phyloP scores from a whole-genome alignment of 2,888 invertebrate species.

The Xylota segnis region DNA sequence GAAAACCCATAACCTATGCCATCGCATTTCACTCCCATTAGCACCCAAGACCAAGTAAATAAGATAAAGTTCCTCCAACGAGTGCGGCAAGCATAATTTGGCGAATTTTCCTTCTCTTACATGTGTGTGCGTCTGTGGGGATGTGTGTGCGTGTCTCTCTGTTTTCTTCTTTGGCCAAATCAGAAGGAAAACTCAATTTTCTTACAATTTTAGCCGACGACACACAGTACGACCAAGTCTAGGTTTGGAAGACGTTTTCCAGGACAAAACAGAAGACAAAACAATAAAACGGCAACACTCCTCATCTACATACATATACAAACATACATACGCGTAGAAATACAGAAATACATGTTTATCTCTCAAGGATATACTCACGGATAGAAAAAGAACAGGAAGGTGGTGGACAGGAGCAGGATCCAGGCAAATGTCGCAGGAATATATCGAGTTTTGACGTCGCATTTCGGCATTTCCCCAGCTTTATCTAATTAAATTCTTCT shows the following conservation, averaged over 20 bases:
- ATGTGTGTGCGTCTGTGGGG: not conserved
- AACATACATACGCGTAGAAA: constrained; percentile 9
- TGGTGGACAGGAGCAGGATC: constrained; percentile 96
- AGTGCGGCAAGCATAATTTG: constrained; percentile 18
- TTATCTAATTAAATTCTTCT: constrained; percentile 61
- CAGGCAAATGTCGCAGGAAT: constrained; percentile 99
- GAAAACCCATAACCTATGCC: constrained; percentile 46
- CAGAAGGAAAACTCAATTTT: constrained; percentile 41
- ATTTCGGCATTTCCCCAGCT: constrained; percentile 92
- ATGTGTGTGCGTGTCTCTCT: not conserved
- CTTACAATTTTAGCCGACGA: constrained; percentile 4
- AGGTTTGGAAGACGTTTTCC: too few relatives aligned
- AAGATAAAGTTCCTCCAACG: constrained; percentile 4
- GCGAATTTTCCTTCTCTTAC: constrained; percentile 10
- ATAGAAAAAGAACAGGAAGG: constrained; percentile 97
- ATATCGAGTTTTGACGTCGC: constrained; percentile 98
- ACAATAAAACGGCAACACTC: too few relatives aligned
- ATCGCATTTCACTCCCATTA: constrained; percentile 33
- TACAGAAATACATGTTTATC: constrained; percentile 41
- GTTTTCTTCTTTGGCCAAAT: constrained; percentile 23
- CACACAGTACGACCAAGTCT: not conserved
- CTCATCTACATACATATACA: not conserved
- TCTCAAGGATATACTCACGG: constrained; percentile 91
- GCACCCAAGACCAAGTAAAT: constrained; percentile 13
- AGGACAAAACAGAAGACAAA: too few relatives aligned